Percentiles rank a stretch among this genome's conserved stretches.
phyloP scores from a whole-genome alignment of 2,888 invertebrate genomes.

The Cinara cedri region DNA sequence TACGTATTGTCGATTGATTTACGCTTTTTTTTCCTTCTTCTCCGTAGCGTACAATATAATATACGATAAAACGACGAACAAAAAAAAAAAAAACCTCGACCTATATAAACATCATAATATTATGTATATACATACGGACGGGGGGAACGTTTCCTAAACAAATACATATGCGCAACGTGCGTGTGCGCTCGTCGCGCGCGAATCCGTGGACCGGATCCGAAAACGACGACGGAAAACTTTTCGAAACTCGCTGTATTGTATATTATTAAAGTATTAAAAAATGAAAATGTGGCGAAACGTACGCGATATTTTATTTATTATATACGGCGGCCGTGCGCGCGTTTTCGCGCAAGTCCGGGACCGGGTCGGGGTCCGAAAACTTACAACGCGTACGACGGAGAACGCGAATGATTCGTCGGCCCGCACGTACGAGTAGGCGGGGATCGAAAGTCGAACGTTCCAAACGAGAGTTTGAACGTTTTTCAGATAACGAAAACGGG shows the following conservation, averaged over 20 bases:
- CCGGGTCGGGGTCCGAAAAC: too few relatives aligned
- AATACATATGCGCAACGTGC: slow-evolving; percentile 29
- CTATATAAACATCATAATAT: too few relatives aligned
- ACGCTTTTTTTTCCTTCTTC: slow-evolving; percentile 8
- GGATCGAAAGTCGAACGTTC: too few relatives aligned
- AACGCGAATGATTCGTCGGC: too few relatives aligned
- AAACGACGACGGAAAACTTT: slow-evolving; percentile 49
- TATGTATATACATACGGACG: slow-evolving; percentile 18
- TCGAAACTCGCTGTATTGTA: neutral
- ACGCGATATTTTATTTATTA: too few relatives aligned
- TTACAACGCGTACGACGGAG: too few relatives aligned
- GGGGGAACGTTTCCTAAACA: slow-evolving; percentile 33
- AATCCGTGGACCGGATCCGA: slow-evolving; percentile 40
- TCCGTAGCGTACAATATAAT: neutral
- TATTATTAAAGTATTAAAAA: neutral
- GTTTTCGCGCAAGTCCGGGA: too few relatives aligned
- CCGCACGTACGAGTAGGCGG: too few relatives aligned
- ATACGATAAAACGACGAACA: neutral
- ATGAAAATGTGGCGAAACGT: neutral
- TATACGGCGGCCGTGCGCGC: too few relatives aligned
- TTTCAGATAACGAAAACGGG: too few relatives aligned
- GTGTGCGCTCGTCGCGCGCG: too few relatives aligned
- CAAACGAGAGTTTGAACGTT: too few relatives aligned
- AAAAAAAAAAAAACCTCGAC: neutral
- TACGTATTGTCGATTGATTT: slow-evolving; percentile 26